Percentiles rank a stretch among this genome's conserved stretches.
phyloP scores from a whole-genome alignment of 2,888 invertebrate species.

The Bruchidius siliquastri region DNA sequence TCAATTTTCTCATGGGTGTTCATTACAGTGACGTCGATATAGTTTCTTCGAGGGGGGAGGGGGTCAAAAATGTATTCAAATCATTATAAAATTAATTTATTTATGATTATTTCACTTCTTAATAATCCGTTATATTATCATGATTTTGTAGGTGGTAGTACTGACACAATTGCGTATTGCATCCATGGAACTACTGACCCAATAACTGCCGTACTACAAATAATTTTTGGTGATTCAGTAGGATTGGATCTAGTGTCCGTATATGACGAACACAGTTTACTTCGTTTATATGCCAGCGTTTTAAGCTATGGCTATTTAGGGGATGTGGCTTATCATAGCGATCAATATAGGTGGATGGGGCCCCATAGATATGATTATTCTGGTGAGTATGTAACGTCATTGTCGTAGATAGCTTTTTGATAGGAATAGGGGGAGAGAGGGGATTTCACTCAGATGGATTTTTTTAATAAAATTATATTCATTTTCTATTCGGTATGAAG shows the following conservation, averaged over 20 bases:
- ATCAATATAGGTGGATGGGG: slow-evolving; percentile 80
- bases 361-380: slow-evolving; percentile 76
- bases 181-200: slow-evolving; percentile 76
- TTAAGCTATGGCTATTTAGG: slow-evolving; percentile 83
- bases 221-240: slow-evolving; percentile 69
- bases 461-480: no score
- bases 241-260: slow-evolving; percentile 75
- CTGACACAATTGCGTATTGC: slow-evolving; percentile 74
- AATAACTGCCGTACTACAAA: slow-evolving; percentile 74
- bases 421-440: no score
- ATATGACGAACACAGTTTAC: slow-evolving; percentile 54
- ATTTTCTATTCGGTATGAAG: no score
- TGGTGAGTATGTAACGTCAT: slow-evolving; percentile 46
- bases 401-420: not conserved
- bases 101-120: no score
- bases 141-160: slow-evolving; percentile 55
- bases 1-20: not conserved
- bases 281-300: slow-evolving; percentile 69
- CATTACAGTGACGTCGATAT: no score
- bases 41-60: no score
- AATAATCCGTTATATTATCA: no score
- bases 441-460: no score
- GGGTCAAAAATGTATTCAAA: no score
- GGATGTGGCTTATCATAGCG: slow-evolving; percentile 74
- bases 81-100: no score